Conservation (phyloP, 1,140 invertebrate genomes). For the Micrasema longulum region DNA sequence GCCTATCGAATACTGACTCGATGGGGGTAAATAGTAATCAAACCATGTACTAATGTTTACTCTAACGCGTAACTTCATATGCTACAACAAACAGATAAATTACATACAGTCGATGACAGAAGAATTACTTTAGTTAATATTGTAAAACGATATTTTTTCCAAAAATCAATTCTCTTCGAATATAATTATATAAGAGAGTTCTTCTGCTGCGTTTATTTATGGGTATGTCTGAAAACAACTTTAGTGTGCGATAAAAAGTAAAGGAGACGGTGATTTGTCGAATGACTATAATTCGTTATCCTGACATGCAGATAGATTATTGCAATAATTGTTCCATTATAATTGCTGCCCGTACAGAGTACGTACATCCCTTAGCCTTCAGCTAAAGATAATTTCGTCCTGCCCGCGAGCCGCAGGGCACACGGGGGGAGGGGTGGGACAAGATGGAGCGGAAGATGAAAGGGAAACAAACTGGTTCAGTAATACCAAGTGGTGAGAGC, state of each 20-base stretch:
- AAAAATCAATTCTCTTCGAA: too few species aligned
- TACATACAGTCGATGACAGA: too few species aligned
- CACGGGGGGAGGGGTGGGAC: not conserved
- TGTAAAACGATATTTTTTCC: too few species aligned
- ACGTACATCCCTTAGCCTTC: conserved; percentile 14
- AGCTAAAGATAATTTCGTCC: conserved; percentile 25
- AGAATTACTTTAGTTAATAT: too few species aligned
- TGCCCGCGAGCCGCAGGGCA: not conserved
- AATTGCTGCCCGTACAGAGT: conserved; percentile 39
- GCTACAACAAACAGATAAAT: too few species aligned
- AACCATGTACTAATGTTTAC: too few species aligned
- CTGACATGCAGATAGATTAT: conserved; percentile 24
- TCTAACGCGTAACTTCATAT: too few species aligned
- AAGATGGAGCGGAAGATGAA: conserved; percentile 36
- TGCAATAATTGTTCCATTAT: conserved; percentile 38
- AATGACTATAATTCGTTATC: conserved; percentile 12
- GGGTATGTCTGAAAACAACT: not conserved
- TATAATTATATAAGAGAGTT: too few species aligned
- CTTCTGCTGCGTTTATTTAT: too few species aligned
- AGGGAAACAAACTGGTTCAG: conserved; percentile 35
- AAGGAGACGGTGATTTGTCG: conserved; percentile 8
- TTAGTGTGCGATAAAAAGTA: not conserved
- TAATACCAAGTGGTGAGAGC: conserved; percentile 13
- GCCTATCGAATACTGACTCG: not conserved
- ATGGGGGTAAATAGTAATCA: too few species aligned